phyloP scores from a whole-genome alignment of 2,888 invertebrate species.

The Sarcophaga rosellei region DNA sequence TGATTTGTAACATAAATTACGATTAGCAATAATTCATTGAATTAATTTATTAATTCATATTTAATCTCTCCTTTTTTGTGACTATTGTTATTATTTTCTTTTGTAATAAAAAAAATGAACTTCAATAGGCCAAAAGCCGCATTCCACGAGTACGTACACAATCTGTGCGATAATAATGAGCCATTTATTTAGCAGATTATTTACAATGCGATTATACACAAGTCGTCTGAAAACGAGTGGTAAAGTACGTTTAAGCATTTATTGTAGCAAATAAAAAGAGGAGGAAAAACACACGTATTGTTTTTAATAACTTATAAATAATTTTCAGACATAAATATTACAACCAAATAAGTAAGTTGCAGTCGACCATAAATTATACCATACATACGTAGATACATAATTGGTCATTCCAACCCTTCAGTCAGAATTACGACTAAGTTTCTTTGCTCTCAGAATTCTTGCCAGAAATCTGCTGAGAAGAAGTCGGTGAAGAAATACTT shows the following conservation, averaged over 20 bases:
- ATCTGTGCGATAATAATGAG: conserved; percentile 46
- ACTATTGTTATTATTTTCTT: not conserved
- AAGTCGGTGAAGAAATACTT: too few species aligned
- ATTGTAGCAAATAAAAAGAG: too few species aligned
- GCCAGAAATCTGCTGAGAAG: too few species aligned
- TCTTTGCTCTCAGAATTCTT: too few species aligned
- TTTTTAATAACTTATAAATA: conserved; percentile 49
- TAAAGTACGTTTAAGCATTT: too few species aligned
- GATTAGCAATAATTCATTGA: conserved; percentile 43
- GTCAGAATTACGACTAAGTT: too few species aligned
- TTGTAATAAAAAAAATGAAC: not conserved
- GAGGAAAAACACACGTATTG: conserved; percentile 26
- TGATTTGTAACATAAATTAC: conserved; percentile 53
- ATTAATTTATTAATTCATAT: conserved; percentile 48
- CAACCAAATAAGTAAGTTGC: too few species aligned
- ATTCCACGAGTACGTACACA: not conserved
- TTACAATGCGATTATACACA: conserved; percentile 42
- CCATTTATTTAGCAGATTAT: conserved; percentile 52
- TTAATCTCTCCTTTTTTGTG: conserved; percentile 36
- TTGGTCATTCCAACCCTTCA: too few species aligned
- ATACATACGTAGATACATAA: too few species aligned
- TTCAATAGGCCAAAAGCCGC: conserved; percentile 61
- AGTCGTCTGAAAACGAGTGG: not conserved
- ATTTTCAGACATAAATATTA: conserved; percentile 29
- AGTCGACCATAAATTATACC: too few species aligned